phyloP scores from a whole-genome alignment of 2,888 invertebrate species.

The Celastrina argiolus region DNA sequence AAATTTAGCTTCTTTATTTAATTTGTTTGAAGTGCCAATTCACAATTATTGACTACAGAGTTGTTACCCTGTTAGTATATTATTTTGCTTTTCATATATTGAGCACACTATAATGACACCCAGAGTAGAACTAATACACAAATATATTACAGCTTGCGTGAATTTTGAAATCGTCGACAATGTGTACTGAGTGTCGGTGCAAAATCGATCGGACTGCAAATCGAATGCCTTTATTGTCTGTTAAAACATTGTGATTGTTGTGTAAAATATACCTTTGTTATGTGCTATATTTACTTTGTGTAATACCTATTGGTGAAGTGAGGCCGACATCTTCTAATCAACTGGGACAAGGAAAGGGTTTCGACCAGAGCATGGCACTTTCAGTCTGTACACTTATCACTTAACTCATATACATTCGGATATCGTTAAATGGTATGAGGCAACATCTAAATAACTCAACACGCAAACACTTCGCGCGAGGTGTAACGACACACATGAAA shows the following conservation, averaged over 20 bases:
- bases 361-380: conserved; percentile 78
- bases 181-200: conserved; percentile 79
- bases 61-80: neutral
- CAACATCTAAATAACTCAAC: conserved; percentile 65
- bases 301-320: conserved; percentile 27
- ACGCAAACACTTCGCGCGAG: conserved; percentile 72
- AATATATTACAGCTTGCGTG: conserved; percentile 36
- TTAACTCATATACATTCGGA: conserved; percentile 52
- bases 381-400: conserved; percentile 61
- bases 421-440: conserved; percentile 60
- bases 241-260: neutral
- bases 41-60: neutral
- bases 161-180: conserved; percentile 41
- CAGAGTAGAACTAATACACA: conserved; percentile 28
- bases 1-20: conserved; percentile 35
- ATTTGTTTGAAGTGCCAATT: too few relatives aligned
- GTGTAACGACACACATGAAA: conserved; percentile 70
- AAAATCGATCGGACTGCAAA: conserved; percentile 79
- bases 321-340: conserved; percentile 30
- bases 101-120: conserved; percentile 47
- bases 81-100: conserved; percentile 54
- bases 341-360: conserved; percentile 57
- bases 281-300: conserved; percentile 32
- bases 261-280: neutral
- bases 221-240: conserved; percentile 27